Conservation (phyloP, 2,113 vertebrate species). For the Neogale vison region DNA sequence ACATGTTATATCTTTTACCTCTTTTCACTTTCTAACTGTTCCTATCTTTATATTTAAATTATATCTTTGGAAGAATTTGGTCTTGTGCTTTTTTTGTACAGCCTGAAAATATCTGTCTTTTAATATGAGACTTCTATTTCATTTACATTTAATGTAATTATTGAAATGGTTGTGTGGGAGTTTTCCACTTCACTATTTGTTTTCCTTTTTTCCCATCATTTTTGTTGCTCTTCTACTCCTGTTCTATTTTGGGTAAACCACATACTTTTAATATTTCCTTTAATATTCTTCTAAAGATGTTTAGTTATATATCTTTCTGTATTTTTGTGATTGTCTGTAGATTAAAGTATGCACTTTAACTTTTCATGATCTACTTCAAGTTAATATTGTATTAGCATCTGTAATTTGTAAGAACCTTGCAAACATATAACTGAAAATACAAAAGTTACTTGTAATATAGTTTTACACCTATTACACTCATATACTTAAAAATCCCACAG, state of each 20-base stretch:
- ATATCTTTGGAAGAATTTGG: not conserved
- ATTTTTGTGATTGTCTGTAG: not conserved
- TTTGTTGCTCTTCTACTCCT: not conserved
- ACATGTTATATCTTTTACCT: no score
- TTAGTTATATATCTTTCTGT: not conserved
- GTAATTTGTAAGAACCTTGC: not conserved
- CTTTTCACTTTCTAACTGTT: not conserved
- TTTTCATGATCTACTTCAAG: not conserved
- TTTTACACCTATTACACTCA: not conserved
- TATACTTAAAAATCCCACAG: not conserved
- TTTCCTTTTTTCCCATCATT: not conserved
- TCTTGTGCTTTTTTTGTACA: not conserved
- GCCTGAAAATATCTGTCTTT: not conserved
- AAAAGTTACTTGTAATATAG: not conserved
- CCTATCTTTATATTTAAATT: not conserved
- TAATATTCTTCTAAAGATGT: not conserved
- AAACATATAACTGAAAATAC: not conserved
- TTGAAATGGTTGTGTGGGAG: not conserved
- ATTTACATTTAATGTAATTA: not conserved
- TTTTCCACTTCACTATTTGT: not conserved
- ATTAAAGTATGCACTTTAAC: not conserved
- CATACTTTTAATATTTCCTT: not conserved
- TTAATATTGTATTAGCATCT: not conserved
- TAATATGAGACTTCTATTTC: not conserved
- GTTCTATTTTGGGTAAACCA: not conserved